Percentiles rank a stretch among this genome's conserved stretches.
Evolutionary conservation across 37 sponge, comb jelly and placozoan genomes (phyloP).

Genomic region (Halichondria panicea): DNA sequence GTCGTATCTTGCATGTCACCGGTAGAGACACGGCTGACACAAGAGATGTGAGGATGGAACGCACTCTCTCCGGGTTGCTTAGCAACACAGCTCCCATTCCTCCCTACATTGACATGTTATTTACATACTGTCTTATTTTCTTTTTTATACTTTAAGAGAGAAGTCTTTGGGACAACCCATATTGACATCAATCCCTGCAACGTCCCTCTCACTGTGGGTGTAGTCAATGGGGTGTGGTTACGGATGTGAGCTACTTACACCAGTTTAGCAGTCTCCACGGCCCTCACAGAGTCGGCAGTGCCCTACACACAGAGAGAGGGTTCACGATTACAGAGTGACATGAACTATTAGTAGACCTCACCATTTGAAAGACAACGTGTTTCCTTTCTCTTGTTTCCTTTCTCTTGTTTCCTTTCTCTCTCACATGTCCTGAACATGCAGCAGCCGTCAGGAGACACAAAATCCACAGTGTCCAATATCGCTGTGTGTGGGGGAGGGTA

Average conservation of each 20-base stretch:
- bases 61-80: slow-evolving; percentile 78
- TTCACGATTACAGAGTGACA: not conserved
- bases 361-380: too few relatives aligned
- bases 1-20: slow-evolving; percentile 96
- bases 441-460: too few relatives aligned
- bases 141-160: slow-evolving; percentile 76
- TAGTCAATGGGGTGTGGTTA: not conserved
- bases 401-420: too few relatives aligned
- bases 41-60: slow-evolving; percentile 80
- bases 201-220: slow-evolving; percentile 76
- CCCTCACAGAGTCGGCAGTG: too few relatives aligned
- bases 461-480: too few relatives aligned
- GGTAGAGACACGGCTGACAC: slow-evolving; percentile 75
- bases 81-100: slow-evolving; percentile 98
- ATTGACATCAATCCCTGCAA: slow-evolving; percentile 98
- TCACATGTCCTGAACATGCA: too few relatives aligned
- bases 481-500: too few relatives aligned
- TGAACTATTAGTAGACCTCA: not conserved
- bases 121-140: not conserved
- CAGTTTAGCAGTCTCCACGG: too few relatives aligned
- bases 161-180: slow-evolving; percentile 99
- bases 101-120: slow-evolving; percentile 51
- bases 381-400: too few relatives aligned
- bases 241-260: not conserved
- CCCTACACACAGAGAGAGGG: not conserved